Evolutionary conservation across 1,140 invertebrate species (phyloP).

Genomic region (Maniola jurtina): DNA sequence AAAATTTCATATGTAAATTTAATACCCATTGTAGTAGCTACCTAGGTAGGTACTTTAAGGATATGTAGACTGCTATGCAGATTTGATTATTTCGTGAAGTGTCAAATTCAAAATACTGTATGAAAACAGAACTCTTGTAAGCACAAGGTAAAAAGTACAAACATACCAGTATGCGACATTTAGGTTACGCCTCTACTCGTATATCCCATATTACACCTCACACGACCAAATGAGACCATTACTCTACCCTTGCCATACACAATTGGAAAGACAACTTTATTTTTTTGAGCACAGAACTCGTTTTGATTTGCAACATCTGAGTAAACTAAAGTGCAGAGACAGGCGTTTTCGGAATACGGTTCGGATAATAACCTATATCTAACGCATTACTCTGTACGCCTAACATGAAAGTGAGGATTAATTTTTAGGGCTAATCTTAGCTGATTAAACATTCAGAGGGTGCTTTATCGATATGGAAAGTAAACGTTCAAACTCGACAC

Average conservation of each 20-base stretch:
- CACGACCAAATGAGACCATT: constrained; percentile 63
- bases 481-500: neutral
- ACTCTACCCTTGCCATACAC: constrained; percentile 43
- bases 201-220: constrained; percentile 59
- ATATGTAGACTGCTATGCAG: too few species aligned
- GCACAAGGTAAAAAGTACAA: constrained; percentile 17
- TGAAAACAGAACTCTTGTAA: neutral
- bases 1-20: neutral
- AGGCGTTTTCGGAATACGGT: constrained; percentile 45
- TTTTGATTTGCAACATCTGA: constrained; percentile 17
- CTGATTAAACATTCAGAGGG: constrained; percentile 22
- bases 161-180: constrained; percentile 55
- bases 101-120: neutral
- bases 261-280: constrained; percentile 43
- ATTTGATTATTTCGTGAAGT: too few species aligned
- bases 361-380: constrained; percentile 58
- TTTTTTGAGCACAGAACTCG: constrained; percentile 31
- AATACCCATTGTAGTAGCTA: neutral
- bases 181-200: constrained; percentile 48
- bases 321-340: constrained; percentile 42
- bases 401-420: constrained; percentile 21
- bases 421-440: constrained; percentile 16
- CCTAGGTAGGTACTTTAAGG: too few species aligned
- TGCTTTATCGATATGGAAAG: constrained; percentile 9
- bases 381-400: constrained; percentile 23